Base-by-base conservation (phyloP, 2,888 invertebrate species). In the Syrista parreyssii region DNA sequence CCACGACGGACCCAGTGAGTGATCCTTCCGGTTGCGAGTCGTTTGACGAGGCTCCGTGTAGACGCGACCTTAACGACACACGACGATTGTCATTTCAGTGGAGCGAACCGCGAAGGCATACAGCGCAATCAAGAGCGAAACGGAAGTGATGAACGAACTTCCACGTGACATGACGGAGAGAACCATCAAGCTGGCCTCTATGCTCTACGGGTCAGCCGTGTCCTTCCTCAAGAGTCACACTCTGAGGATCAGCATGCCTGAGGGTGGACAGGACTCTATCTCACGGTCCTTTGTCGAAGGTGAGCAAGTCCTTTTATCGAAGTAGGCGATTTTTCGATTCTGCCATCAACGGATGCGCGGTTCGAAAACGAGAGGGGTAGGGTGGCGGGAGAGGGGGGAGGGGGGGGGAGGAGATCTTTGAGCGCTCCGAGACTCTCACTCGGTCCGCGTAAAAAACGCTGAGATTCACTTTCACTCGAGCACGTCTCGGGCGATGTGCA, bases 271-370 rank as follows among this genome's bases (percentile, higher is more conserved):
- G 40, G 40, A 40, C 40, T 93, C 95, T 77, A 91, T 96, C 33
- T 94, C 95, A 0, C 94, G 96, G 81, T 95, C 96, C 68, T 93
- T 97, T 83, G 95, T 94, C 92, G 96, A 96, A 95, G 96, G 96
- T 96, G 91, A 90, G 84, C 83, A 33, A 76, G 74, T 35, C 72
- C 36, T 76, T 68, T 75, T 69, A 68, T 81, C 68, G 40, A 4
- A 68, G 76, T 55, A 74, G 68, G 79, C n/a, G 33, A 23, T 30
- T 3, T 32, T 78, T 32, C 6, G 36, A 73, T 30, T 68, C 75
- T 68, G 68, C n/a, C 3, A 40, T 68, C 71, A 73, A 33, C 31
- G 68, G 30, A 69, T 71, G 1, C 4, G 23, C 73, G 12, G 3
- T 3, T 34, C 23, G 34, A n/a, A 15, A 35, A 31, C 3, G 0